Base-by-base conservation (phyloP, 2,888 invertebrate species). In the Pediacus dermestoides region DNA sequence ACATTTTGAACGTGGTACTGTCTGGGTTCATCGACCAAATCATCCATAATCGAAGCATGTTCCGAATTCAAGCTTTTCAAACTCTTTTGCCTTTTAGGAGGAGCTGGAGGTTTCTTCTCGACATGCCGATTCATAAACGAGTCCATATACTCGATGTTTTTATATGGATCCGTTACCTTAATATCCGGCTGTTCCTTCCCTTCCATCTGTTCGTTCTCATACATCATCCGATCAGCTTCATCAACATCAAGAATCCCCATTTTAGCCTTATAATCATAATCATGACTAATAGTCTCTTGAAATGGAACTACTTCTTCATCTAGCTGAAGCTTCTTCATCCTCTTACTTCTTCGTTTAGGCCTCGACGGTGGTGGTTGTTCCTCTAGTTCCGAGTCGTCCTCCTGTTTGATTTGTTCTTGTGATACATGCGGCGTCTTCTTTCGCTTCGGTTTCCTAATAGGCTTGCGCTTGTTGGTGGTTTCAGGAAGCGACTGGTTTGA, bases 141-240 rank as follows among this genome's bases (percentile, higher is more conserved):
- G 30, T 47, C 45, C 27, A 42, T 46, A 8, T 25, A 18, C 9
- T 50, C 44, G 11, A 55, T 49, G 18, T 59, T 48, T 28, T 50
- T 50, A 30, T 67, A 64, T 3, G 64, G 54, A 51, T 63, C 57
- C 1, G 54, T 58, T n/a, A 64, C 42, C 32, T 53, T 41, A 44
- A 72, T 72, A 16, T 76, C 73, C 1, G 75, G 74, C 50, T 78
- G 76, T 48, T 76, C 74, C 34, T 74, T 73, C 2, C 73, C 70
- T 42, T 74, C 70, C 58, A 77, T 76, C 41, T 71, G 71, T 44
- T 70, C 66, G 44, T 66, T 67, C 48, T 68, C 67, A 39, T 66
- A 66, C 50, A 60, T 53, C n/a, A n/a, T n/a, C n/a, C n/a, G n/a
- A n/a, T n/a, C n/a, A n/a, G n/a, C n/a, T n/a, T n/a, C n/a, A n/a